Evolutionary conservation across 2,888 invertebrate species (phyloP), one percentile per base, ranked within the genome.

Genomic region (Erannis defoliaria): DNA sequence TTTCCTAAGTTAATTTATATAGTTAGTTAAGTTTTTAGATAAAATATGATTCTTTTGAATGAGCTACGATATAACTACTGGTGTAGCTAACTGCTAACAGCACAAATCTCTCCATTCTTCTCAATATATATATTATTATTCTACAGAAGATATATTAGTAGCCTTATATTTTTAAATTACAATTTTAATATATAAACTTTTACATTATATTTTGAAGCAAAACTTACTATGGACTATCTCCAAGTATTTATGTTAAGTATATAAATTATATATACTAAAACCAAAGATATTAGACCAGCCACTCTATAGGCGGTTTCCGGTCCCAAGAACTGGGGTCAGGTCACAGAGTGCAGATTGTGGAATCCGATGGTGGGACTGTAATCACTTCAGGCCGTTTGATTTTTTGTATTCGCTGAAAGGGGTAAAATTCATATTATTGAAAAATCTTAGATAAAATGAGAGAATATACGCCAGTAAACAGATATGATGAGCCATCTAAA

Each of bases 341-440:
- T 93, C 93, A 93, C 93, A 93, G 93, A 70, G 76, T 88, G 83
- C 82, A 90, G 0, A 88, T 73, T 0, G 85, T 80, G 1, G 88
- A 67, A 58, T 90, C 92, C 10, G 84, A 60, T 1, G 90, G 87
- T 16, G 90, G 91, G 74, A 89, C 83, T 33, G 93, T 66, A 0
- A 75, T 88, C 72, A 84, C 86, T 67, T 85, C 88, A 0, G 93
- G 93, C 0, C 78, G 76, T 62, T 77, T 82, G 57, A 93, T 86
- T 8, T 85, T 87, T 61, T 79, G 86, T 63, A 93, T 78, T 9
- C 93, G 88, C 93, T 93, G 78, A 0, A 67, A 62, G 19, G 12
- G 0, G 1, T 2, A 43, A 23, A 23, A 3, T 5, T 26, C 1
- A 2, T 42, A 1, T n/a, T 23, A 26, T 26, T 5, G n/a, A n/a